These are phyloP conservation scores for Clarias macrocephalus DNA, from an alignment of 2,113 vertebrate genomes.

Conservation along the genomic window DNA sequence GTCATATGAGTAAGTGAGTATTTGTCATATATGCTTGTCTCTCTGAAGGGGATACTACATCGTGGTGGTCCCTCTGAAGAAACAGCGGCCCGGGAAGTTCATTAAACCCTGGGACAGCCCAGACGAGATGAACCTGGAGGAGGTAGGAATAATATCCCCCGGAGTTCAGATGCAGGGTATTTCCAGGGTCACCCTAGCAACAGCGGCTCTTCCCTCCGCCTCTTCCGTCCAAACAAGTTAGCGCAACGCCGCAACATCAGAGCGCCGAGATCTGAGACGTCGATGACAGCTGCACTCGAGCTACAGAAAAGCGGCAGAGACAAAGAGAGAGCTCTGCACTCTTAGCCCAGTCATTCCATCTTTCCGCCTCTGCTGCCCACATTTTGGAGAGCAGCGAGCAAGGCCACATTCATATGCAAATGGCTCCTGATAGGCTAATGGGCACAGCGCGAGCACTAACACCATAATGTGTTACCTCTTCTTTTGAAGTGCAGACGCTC, in stretches of 20 bases:
- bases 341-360: conserved; percentile 39
- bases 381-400: conserved; percentile 22
- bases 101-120: conserved; percentile 94
- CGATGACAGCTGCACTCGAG: conserved; percentile 15
- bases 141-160: conserved; percentile 82
- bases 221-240: conserved; percentile 3
- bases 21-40: not conserved
- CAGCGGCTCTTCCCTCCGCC: not conserved
- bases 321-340: conserved; percentile 18
- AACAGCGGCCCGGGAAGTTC: conserved; percentile 90
- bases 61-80: conserved; percentile 97
- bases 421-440: conserved; percentile 36
- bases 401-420: conserved; percentile 49
- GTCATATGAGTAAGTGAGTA: too few species aligned
- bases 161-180: not conserved
- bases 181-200: not conserved
- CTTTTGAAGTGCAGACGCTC: conserved; percentile 42
- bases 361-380: conserved; percentile 43
- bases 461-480: conserved; percentile 40
- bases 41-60: conserved; percentile 90
- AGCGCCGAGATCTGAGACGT: conserved; percentile 17
- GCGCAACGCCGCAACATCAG: not conserved
- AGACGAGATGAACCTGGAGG: conserved; percentile 97
- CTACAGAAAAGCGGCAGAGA: conserved; percentile 18
- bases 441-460: conserved; percentile 36